Evolutionary conservation across 2,888 invertebrate species (phyloP).

Genomic region (Tipula helvola): DNA sequence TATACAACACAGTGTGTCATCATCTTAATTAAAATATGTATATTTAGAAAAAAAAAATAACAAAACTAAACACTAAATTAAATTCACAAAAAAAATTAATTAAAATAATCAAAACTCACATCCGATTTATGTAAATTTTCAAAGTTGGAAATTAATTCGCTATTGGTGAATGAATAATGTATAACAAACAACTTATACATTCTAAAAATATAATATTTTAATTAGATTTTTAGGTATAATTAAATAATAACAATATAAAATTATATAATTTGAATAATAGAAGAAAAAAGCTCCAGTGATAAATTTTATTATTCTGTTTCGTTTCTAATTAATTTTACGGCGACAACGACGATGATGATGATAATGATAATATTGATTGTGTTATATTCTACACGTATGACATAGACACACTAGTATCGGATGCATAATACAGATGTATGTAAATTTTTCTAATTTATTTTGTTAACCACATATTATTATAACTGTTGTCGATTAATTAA

Average conservation of each 20-base stretch:
- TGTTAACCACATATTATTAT: neutral
- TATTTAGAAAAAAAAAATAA: neutral
- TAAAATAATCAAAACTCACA: slow-evolving; percentile 4
- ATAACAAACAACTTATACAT: neutral
- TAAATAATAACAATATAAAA: neutral
- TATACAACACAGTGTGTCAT: neutral
- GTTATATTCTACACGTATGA: neutral
- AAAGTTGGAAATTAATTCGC: neutral
- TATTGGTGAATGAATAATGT: neutral
- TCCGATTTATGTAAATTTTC: neutral
- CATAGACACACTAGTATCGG: neutral
- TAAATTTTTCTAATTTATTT: neutral
- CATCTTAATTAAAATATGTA: neutral
- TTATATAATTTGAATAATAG: neutral
- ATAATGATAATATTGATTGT: neutral
- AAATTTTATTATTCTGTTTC: neutral
- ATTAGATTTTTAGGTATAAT: neutral
- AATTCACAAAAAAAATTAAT: neutral
- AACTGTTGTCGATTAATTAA: neutral
- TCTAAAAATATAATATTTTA: neutral
- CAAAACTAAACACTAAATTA: neutral
- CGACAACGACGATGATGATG: neutral
- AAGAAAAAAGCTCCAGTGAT: neutral
- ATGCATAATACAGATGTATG: neutral
- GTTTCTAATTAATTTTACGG: neutral